These are phyloP conservation scores for Muricea muricata DNA, from an alignment of 92 coral and sea anemone genomes.

Conservation along the genomic window DNA sequence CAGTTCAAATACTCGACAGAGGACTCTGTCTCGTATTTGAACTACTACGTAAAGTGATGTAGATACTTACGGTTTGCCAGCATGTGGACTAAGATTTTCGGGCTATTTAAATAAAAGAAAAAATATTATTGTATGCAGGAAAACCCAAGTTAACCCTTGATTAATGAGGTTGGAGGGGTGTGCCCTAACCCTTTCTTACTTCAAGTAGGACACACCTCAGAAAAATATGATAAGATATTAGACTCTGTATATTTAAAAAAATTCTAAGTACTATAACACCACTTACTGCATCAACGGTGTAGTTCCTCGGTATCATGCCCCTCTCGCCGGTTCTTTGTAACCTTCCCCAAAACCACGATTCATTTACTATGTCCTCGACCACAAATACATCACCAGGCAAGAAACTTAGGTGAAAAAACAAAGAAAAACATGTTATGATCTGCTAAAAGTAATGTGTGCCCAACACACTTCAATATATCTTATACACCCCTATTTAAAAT, in stretches of 20 bases:
- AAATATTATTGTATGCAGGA: background rate
- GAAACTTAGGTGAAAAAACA: slow-evolving; percentile 74
- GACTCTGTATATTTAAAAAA: no score
- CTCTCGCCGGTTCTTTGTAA: slow-evolving; percentile 92
- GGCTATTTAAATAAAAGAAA: slow-evolving; percentile 52
- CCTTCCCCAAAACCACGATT: slow-evolving; percentile 93
- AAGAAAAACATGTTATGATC: background rate
- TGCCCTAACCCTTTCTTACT: no score
- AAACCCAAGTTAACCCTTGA: no score
- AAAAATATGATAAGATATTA: no score
- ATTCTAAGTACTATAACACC: background rate
- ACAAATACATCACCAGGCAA: slow-evolving; percentile 95
- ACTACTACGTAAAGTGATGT: background rate
- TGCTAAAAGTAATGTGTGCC: background rate
- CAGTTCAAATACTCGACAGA: no score
- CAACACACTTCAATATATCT: no score
- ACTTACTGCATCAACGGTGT: slow-evolving; percentile 94
- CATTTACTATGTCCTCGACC: slow-evolving; percentile 82
- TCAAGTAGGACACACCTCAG: no score
- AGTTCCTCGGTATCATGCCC: slow-evolving; percentile 85
- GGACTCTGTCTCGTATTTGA: no score
- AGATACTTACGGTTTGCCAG: slow-evolving; percentile 92
- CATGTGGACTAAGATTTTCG: slow-evolving; percentile 87
- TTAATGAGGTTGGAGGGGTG: no score
- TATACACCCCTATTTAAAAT: no score